Base-by-base conservation (phyloP, 2,888 invertebrate species). In the Nebria brevicollis region DNA sequence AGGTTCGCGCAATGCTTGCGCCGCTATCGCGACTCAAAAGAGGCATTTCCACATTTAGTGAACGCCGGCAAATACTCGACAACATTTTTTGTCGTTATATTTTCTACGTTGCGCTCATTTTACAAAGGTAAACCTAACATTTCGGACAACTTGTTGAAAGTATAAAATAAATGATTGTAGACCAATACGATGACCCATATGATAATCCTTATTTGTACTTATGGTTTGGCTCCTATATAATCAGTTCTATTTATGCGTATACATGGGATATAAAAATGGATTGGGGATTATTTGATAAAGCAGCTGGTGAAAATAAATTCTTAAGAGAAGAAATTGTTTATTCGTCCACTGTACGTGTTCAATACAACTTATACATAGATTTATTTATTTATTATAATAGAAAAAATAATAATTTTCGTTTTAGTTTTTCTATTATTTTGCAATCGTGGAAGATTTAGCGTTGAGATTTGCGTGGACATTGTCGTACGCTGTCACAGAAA, bases 241-340 rank as follows among this genome's bases (percentile, higher is more conserved):
- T 95, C 82, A 94, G 94, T 84, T 95, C 95, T 2, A 92, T 93
- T 83, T 97, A 96, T 88, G 94, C 95, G 5, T 95, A 95, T 87
- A 92, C 93, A 34, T 96, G 96, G 96, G 96, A 96, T 88, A 93
- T 96, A 79, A 95, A 94, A 89, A 95, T 96, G 95, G 96, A 96
- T 91, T 96, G 96, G 96, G 95, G 95, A 6, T 89, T 96, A 70
- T 92, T 95, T 86, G 96, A 95, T 88, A 91, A 92, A 83, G 92
- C 92, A 84, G 92, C 94, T 13, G 94, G 94, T n/a, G 94, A 95
- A 88, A 94, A 95, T 89, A 91, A 90, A 86, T 93, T 95, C 87
- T 90, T 95, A 66, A 89, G 95, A 81, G 95, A 95, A 87, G 95
- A 95, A 90, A 93, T 94, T 84, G 95, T 95, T 75, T 95, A 95